These are phyloP conservation scores for Drosophila gaucha DNA, from an alignment of 2,888 invertebrate species.

Conservation along the genomic window DNA sequence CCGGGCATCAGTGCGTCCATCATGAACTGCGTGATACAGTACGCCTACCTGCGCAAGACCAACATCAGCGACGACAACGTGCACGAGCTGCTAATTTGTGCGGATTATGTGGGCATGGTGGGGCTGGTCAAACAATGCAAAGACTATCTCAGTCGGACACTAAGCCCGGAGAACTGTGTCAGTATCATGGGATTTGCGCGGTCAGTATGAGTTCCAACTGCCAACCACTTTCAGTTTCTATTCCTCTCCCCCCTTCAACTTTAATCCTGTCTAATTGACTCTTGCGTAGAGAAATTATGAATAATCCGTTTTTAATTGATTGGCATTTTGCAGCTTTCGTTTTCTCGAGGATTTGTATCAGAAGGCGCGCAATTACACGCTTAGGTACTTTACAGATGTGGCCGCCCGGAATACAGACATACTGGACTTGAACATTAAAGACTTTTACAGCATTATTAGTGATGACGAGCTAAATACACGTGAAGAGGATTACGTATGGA, in stretches of 20 bases:
- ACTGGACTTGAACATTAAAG: conserved; percentile 89
- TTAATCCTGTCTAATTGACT: not conserved
- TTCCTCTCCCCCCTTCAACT: not conserved
- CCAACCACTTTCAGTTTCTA: not conserved
- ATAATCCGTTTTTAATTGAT: conserved; percentile 59
- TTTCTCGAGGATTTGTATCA: conserved; percentile 87
- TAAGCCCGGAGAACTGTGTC: conserved; percentile 92
- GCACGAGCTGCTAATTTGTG: conserved; percentile 91
- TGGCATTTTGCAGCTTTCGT: conserved; percentile 73
- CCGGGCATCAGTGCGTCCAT: conserved; percentile 91
- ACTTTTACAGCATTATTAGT: conserved; percentile 91
- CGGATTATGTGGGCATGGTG: conserved; percentile 94
- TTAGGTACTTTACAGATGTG: conserved; percentile 91
- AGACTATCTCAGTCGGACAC: conserved; percentile 88
- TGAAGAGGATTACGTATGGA: conserved; percentile 95
- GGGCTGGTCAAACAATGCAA: conserved; percentile 93
- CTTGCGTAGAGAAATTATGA: not conserved
- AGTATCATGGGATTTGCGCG: conserved; percentile 93
- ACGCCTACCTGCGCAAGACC: conserved; percentile 92
- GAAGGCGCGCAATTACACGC: conserved; percentile 89
- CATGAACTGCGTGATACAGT: conserved; percentile 92
- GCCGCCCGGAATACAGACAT: conserved; percentile 91
- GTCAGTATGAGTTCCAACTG: conserved; percentile 76
- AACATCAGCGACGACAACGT: conserved; percentile 92
- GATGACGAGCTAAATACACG: conserved; percentile 94